Conservation (phyloP, 2,113 vertebrate genomes). For the Neolamprologus toae region DNA sequence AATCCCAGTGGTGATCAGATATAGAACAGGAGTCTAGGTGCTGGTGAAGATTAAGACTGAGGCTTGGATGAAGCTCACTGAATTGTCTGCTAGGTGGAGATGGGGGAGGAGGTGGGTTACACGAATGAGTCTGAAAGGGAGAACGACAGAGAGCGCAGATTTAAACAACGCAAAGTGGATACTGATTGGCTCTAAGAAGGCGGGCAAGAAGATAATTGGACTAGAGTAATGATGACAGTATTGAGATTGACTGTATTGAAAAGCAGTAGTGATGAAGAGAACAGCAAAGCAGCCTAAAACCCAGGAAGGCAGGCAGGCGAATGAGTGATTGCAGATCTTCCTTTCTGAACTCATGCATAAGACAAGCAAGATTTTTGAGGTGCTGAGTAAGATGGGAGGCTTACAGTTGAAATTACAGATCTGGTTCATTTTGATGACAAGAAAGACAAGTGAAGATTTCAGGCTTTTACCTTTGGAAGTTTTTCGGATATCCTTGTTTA, state of each 20-base stretch:
- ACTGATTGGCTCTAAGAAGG: not conserved
- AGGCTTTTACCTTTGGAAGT: not conserved
- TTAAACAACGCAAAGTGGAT: not conserved
- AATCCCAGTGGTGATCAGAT: not conserved
- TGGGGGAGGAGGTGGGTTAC: not conserved
- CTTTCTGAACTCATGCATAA: not conserved
- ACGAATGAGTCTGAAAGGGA: not conserved
- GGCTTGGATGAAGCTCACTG: not conserved
- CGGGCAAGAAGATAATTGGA: rapidly evolving
- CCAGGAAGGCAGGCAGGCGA: not conserved
- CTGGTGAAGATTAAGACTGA: not conserved
- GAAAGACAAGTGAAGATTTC: not conserved
- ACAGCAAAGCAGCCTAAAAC: not conserved
- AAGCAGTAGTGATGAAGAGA: not conserved
- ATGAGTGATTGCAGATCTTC: not conserved
- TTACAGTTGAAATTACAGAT: not conserved
- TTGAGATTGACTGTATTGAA: not conserved
- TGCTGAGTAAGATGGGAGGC: not conserved
- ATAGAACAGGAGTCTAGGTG: not conserved
- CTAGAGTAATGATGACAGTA: not conserved
- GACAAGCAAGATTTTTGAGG: rapidly evolving
- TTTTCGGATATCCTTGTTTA: rapidly evolving
- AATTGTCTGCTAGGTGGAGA: not conserved
- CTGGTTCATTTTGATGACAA: not conserved
- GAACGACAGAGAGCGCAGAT: rapidly evolving